phyloP scores from a whole-genome alignment of 2,113 vertebrate species.

The Myotis davidii region DNA sequence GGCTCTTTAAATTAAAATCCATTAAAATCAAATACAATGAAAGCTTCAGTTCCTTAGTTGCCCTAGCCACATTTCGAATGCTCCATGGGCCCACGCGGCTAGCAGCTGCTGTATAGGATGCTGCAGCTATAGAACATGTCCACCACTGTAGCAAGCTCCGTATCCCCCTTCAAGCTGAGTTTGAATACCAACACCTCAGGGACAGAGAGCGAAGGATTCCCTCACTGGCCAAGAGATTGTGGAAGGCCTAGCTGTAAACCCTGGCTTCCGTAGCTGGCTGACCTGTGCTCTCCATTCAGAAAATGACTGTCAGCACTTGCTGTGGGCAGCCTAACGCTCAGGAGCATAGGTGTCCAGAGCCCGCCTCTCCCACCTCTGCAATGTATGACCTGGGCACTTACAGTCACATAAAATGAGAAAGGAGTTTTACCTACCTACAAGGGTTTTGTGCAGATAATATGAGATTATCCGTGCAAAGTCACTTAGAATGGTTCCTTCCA shows the following conservation, averaged over 20 bases:
- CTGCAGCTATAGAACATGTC: not conserved
- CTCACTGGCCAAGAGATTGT: not conserved
- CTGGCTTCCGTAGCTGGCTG: not conserved
- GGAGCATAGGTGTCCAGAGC: not conserved
- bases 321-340: not conserved
- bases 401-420: not conserved
- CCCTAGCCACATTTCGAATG: not conserved
- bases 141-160: not conserved
- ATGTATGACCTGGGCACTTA: not conserved
- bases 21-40: not conserved
- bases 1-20: not conserved
- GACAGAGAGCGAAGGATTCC: not conserved
- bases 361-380: not conserved
- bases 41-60: not conserved
- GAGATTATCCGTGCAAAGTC: not conserved
- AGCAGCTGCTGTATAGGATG: not conserved
- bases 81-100: not conserved
- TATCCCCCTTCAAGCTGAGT: not conserved
- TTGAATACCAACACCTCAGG: not conserved
- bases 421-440: not conserved
- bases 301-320: not conserved
- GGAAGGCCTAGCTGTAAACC: not conserved
- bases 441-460: not conserved
- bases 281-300: not conserved
- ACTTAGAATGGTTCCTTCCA: not conserved